phyloP scores from a whole-genome alignment of 2,888 invertebrate genomes.

The Mactromeris polynyma region DNA sequence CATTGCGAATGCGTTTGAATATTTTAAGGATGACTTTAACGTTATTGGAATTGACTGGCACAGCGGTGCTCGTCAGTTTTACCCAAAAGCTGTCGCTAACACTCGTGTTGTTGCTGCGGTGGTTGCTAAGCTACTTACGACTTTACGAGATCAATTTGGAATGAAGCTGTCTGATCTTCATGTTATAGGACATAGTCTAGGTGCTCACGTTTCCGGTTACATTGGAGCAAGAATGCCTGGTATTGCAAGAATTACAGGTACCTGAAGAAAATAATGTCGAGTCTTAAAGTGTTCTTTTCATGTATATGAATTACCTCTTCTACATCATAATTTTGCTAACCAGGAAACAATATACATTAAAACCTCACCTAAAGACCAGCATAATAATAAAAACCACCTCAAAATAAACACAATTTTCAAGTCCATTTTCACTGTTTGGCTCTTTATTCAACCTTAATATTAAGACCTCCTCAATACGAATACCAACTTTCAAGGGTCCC shows the following conservation, averaged over 20 bases:
- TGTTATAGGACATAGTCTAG: constrained; percentile 94
- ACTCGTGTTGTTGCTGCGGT: constrained; percentile 85
- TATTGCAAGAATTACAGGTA: constrained; percentile 85
- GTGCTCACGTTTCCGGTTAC: constrained; percentile 95
- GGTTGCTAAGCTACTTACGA: constrained; percentile 78
- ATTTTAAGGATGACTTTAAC: constrained; percentile 72
- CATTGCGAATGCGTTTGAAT: no score
- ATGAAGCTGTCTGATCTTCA: constrained; percentile 68
- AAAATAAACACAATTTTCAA: no score
- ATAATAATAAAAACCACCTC: no score
- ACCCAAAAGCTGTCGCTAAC: constrained; percentile 86
- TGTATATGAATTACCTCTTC: no score
- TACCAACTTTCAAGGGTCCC: no score
- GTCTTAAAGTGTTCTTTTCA: not conserved
- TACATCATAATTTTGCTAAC: no score
- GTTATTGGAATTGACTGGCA: constrained; percentile 79
- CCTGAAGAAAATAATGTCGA: no score
- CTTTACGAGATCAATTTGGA: constrained; percentile 64
- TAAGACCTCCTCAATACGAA: no score
- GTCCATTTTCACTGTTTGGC: no score
- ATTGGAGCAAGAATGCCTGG: constrained; percentile 90
- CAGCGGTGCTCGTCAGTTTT: constrained; percentile 76
- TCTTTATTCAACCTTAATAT: no score
- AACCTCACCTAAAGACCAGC: no score
- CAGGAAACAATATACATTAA: no score